These are phyloP conservation scores for Fragum whitleyi DNA, from an alignment of 2,888 invertebrate genomes.

Conservation along the genomic window DNA sequence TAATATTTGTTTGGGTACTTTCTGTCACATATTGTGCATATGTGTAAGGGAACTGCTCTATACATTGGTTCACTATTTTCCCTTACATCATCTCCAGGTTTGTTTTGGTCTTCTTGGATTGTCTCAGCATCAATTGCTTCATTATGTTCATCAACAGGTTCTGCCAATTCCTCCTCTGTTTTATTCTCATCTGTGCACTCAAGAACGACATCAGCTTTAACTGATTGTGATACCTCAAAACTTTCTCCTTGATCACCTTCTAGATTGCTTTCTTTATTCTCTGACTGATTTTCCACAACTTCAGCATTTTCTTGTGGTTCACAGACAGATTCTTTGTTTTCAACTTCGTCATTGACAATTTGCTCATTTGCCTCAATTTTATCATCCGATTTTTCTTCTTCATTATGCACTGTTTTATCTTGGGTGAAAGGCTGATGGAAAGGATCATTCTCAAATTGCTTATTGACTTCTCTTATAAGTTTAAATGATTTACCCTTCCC, in stretches of 20 bases:
- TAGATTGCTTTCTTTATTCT: neutral
- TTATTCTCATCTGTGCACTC: neutral
- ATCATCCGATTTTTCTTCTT: neutral
- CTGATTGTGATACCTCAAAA: neutral
- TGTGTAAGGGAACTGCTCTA: constrained; percentile 26
- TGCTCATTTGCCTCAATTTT: neutral
- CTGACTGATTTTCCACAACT: neutral
- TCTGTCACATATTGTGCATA: constrained; percentile 80
- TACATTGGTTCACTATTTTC: constrained; percentile 17
- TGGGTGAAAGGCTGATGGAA: neutral
- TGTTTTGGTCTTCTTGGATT: neutral
- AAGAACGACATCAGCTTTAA: neutral
- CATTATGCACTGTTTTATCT: neutral
- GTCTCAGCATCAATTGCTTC: neutral
- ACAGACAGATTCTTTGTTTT: neutral
- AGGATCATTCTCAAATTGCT: constrained; percentile 27
- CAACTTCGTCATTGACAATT: neutral
- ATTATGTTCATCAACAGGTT: constrained; percentile 34
- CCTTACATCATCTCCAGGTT: constrained; percentile 2
- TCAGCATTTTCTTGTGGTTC: neutral
- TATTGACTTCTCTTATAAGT: constrained; percentile 17
- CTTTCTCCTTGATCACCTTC: neutral
- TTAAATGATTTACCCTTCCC: constrained; percentile 32
- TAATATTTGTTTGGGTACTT: constrained; percentile 80
- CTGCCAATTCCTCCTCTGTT: constrained; percentile 10